Base-by-base conservation (phyloP, 2,113 vertebrate genomes). In the Lucifuga dentata region DNA sequence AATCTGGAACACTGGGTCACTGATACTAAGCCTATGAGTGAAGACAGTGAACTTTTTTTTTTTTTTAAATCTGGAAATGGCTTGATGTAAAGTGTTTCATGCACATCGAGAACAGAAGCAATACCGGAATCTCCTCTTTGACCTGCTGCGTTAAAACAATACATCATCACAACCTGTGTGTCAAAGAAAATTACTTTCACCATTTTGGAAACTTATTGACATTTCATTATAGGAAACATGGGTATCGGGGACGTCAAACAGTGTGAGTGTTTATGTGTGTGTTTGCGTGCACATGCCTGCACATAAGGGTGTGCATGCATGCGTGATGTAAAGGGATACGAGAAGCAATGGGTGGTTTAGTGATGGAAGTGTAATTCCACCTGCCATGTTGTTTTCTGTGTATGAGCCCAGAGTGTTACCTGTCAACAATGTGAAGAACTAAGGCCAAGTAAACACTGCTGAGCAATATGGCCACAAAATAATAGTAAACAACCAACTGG, bases 181-280 rank as follows among this genome's bases (percentile, higher is more conserved):
- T 70, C 46, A 57, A 10, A 39, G 41, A 43, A 78, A 76, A 81
- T 68, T 7, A 65, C 57, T 45, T 52, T 19, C 23, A 60, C 11
- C 58, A 32, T 40, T 73, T 53, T 80, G 78, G 84, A 9, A 60
- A 72, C 32, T 72, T 73, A 69, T 39, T 80, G 74, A 79, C 64
- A 21, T 64, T 76, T 74, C 62, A 78, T 83, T 78, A 76, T 24
- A 11, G 35, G 11, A 32, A 69, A 80, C 55, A 81, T 21, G 62
- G 10, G n/a, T 33, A n/a, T 32, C 15, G 40, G 16, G 17, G 41
- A 57, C 15, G 20, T 52, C 16, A 32, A 36, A 57, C 5, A 9
- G 29, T 11, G 40, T 51, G 50, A 39, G 29, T 44, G 13, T 39
- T 21, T 33, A 29, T 41, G 23, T 53, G 26, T 43, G 41, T 35